These are phyloP conservation scores for Aurelia coerulea DNA, from an alignment of 30 jellyfish, hydroid and myxozoan species.

Conservation along the genomic window DNA sequence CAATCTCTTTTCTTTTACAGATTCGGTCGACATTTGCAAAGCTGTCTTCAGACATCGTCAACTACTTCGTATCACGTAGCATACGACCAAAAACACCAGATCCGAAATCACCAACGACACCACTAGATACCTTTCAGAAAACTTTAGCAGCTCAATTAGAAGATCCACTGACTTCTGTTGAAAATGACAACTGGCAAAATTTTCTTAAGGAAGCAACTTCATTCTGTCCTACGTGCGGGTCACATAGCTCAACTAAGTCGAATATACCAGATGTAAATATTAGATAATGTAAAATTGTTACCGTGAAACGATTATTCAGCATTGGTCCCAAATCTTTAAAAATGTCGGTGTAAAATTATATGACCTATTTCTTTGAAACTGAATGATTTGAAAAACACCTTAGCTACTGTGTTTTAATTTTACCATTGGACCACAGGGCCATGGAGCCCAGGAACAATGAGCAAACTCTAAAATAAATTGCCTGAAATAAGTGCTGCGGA, in stretches of 20 bases:
- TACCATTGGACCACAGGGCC: too few relatives aligned
- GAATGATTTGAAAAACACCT: too few relatives aligned
- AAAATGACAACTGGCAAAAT: conserved; percentile 45
- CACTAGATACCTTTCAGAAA: conserved; percentile 4
- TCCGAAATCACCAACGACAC: not conserved
- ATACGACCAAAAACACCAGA: conserved; percentile 46
- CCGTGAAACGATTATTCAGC: too few relatives aligned
- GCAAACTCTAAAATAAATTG: too few relatives aligned
- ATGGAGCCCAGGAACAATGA: too few relatives aligned
- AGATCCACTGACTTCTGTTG: conserved; percentile 46
- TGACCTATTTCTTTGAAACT: too few relatives aligned
- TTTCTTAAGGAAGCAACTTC: conserved; percentile 61
- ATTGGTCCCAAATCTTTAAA: too few relatives aligned
- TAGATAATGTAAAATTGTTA: too few relatives aligned
- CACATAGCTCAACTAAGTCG: conserved; percentile 39
- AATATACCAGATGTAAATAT: conserved; percentile 24
- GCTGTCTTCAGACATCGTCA: conserved; percentile 60
- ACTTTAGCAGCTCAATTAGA: not conserved
- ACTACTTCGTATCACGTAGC: conserved; percentile 42
- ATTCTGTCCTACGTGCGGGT: conserved; percentile 78
- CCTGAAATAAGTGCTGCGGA: too few relatives aligned
- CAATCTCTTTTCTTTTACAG: conserved; percentile 11
- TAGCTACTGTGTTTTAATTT: too few relatives aligned
- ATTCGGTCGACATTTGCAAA: conserved; percentile 60
- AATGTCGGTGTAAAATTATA: too few relatives aligned